These are phyloP conservation scores for Chelonia mydas DNA, from an alignment of 2,797 vertebrate species.

Conservation along the genomic window DNA sequence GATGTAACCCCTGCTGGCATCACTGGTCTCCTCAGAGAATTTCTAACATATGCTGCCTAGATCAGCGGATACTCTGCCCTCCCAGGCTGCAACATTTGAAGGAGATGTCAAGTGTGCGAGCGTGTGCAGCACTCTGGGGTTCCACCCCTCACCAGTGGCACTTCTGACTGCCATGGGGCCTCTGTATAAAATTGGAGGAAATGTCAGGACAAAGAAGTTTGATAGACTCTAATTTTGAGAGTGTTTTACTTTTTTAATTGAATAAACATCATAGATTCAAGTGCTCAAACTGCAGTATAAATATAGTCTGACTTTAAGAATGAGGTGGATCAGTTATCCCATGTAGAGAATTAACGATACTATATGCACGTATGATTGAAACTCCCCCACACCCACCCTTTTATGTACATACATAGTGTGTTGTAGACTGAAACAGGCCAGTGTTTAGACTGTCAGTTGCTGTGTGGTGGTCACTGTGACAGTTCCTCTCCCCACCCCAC, in stretches of 20 bases:
- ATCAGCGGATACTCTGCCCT: neutral
- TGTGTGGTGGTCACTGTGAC: too few species aligned
- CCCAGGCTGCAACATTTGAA: neutral
- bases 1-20: neutral
- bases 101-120: neutral
- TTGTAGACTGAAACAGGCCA: neutral
- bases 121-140: accelerated
- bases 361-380: neutral
- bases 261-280: too few species aligned
- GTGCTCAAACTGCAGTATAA: too few species aligned
- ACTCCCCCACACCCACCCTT: too few species aligned
- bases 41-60: neutral
- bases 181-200: neutral
- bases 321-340: neutral
- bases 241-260: neutral
- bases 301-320: neutral
- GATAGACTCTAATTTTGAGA: neutral
- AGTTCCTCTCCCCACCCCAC: too few species aligned
- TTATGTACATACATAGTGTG: neutral
- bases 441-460: too few species aligned
- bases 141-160: accelerated
- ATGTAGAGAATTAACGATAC: neutral
- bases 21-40: constrained; percentile 16
- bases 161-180: neutral
- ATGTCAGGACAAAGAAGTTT: neutral